Conservation (phyloP, 2,888 invertebrate genomes). For the Drosophila conformis region DNA sequence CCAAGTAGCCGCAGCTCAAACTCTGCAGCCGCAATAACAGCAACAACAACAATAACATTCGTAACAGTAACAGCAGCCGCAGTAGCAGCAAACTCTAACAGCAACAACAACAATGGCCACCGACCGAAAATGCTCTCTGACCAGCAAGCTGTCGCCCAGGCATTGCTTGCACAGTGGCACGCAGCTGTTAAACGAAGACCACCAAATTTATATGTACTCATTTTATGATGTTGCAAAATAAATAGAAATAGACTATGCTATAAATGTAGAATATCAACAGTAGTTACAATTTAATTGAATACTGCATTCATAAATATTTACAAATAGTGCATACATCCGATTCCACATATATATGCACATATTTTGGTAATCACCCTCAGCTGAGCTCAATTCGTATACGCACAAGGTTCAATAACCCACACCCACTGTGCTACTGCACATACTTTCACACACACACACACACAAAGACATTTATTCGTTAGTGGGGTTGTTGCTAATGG, state of each 20-base stretch:
- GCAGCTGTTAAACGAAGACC: neutral
- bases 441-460: constrained; percentile 19
- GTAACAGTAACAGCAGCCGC: constrained; percentile 28
- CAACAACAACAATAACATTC: constrained; percentile 28
- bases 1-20: constrained; percentile 45
- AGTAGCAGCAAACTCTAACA: constrained; percentile 22
- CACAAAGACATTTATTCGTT: constrained; percentile 27
- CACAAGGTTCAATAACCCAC: constrained; percentile 26
- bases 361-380: neutral
- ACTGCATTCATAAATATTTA: neutral
- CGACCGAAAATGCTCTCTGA: constrained; percentile 62
- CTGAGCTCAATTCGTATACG: neutral
- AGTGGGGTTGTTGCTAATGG: constrained; percentile 76
- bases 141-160: constrained; percentile 72
- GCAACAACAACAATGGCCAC: constrained; percentile 24
- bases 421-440: constrained; percentile 51
- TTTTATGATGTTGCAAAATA: neutral
- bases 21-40: constrained; percentile 30
- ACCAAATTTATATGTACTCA: neutral
- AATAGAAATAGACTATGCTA: neutral
- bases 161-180: constrained; percentile 43
- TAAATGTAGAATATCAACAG: neutral
- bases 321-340: neutral
- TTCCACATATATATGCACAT: neutral
- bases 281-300: neutral